phyloP scores from a whole-genome alignment of 2,797 vertebrate species.

The Leptoclinus maculatus region DNA sequence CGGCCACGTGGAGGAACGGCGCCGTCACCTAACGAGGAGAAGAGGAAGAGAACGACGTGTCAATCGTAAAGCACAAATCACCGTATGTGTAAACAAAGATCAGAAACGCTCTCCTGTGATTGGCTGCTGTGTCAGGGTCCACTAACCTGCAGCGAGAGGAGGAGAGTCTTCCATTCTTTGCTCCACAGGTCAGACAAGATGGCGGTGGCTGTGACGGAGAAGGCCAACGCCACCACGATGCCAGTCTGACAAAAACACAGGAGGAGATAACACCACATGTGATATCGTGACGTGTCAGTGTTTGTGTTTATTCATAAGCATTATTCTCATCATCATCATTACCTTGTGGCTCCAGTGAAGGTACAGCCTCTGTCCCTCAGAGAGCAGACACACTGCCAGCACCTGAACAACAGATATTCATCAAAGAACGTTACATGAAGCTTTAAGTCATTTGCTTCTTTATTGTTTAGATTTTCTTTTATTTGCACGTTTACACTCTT shows the following conservation, averaged over 20 bases:
- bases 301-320: background rate
- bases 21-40: conserved; percentile 86
- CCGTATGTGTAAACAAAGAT: background rate
- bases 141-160: conserved; percentile 90
- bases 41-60: background rate
- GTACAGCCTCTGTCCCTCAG: conserved; percentile 89
- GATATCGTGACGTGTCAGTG: background rate
- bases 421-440: background rate
- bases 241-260: conserved; percentile 79
- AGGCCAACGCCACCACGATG: conserved; percentile 79
- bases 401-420: conserved; percentile 80
- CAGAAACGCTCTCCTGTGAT: background rate
- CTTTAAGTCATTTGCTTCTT: background rate
- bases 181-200: conserved; percentile 86
- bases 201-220: conserved; percentile 78
- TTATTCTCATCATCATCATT: background rate
- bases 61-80: background rate
- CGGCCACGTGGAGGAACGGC: conserved; percentile 90
- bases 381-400: conserved; percentile 88
- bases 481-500: background rate
- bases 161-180: conserved; percentile 89
- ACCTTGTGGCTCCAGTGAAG: conserved; percentile 95
- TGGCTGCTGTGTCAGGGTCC: background rate
- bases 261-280: background rate
- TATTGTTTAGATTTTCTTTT: background rate